phyloP scores from a whole-genome alignment of 1,140 invertebrate species.

The Eubasilissa regina region DNA sequence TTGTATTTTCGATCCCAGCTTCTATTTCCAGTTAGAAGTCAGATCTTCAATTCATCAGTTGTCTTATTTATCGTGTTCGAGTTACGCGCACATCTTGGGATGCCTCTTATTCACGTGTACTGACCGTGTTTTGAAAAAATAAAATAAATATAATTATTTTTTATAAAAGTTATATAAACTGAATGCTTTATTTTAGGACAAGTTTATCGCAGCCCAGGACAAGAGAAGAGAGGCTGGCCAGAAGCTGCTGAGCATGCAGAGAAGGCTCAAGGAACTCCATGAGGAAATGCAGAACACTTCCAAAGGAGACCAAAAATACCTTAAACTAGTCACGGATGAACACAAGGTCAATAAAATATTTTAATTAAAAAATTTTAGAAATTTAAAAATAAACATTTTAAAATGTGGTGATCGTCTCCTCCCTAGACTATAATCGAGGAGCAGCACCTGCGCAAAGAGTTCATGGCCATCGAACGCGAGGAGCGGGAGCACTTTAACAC shows the following conservation, averaged over 20 bases:
- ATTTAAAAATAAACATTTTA: no score
- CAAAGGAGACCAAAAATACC: slow-evolving; percentile 79
- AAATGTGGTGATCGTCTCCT: neutral
- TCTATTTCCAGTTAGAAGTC: no score
- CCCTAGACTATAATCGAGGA: slow-evolving; percentile 68
- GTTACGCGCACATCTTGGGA: no score
- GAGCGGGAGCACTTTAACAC: slow-evolving; percentile 80
- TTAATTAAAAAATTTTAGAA: neutral
- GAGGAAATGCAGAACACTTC: slow-evolving; percentile 79
- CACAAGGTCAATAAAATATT: slow-evolving; percentile 65
- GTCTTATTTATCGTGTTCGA: no score
- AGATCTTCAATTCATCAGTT: no score
- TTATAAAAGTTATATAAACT: no score
- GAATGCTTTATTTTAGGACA: slow-evolving; percentile 67
- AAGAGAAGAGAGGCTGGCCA: slow-evolving; percentile 73
- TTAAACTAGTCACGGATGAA: slow-evolving; percentile 71
- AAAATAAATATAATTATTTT: no score
- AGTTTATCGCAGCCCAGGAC: slow-evolving; percentile 77
- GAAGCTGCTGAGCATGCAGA: slow-evolving; percentile 73
- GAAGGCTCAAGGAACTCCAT: slow-evolving; percentile 77
- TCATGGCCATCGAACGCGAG: slow-evolving; percentile 69
- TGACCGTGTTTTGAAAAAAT: no score
- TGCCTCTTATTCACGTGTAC: no score
- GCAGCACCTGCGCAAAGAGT: slow-evolving; percentile 65
- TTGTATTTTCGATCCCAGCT: no score